Conservation (phyloP, 1,140 invertebrate species). For the Delia radicum region DNA sequence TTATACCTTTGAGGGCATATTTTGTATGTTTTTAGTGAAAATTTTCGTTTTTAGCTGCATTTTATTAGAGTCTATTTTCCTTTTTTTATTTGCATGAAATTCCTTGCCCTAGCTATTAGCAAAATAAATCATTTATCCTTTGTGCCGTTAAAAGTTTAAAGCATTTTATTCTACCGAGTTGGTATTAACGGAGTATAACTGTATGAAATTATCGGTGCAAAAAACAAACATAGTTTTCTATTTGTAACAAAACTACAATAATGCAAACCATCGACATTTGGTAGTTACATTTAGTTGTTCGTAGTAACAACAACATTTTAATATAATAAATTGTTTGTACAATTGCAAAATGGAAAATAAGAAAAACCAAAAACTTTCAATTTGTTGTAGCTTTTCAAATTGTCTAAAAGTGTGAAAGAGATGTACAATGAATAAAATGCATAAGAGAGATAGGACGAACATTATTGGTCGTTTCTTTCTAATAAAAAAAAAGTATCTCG, state of each 20-base stretch:
- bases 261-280: conserved; percentile 23
- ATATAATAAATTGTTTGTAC: conserved; percentile 18
- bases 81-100: no score
- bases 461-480: not conserved
- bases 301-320: conserved; percentile 21
- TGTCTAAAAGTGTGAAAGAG: not conserved
- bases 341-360: not conserved
- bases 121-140: no score
- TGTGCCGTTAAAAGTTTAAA: not conserved
- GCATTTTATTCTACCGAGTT: not conserved
- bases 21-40: no score
- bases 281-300: conserved; percentile 21
- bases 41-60: no score
- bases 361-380: not conserved
- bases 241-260: conserved; percentile 17
- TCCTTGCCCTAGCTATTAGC: no score
- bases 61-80: no score
- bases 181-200: no score
- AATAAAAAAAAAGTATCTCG: not conserved
- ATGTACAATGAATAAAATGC: not conserved
- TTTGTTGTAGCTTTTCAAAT: not conserved
- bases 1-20: no score
- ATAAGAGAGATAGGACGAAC: not conserved
- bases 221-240: not conserved
- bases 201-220: no score